phyloP scores from a whole-genome alignment of 2,888 invertebrate species.

The Calephelis perditalis region DNA sequence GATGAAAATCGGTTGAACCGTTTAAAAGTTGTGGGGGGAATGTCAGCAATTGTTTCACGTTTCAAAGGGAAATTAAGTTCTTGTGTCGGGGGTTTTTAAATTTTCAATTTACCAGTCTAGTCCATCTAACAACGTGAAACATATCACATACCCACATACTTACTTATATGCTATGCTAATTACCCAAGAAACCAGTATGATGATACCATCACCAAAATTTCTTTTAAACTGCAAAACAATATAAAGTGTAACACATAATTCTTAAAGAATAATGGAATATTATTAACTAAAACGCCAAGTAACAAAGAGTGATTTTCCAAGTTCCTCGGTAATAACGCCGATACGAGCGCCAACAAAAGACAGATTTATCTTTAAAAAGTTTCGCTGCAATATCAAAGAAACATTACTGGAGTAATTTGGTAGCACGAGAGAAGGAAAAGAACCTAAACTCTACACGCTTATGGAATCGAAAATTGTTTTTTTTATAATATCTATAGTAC shows the following conservation, averaged over 20 bases:
- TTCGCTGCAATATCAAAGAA: slow-evolving; percentile 34
- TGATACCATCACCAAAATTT: neutral
- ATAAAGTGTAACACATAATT: slow-evolving; percentile 17
- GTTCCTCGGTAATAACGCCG: slow-evolving; percentile 29
- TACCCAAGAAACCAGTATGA: no score
- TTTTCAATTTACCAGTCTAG: no score
- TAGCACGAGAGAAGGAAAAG: slow-evolving; percentile 20
- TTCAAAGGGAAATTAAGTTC: no score
- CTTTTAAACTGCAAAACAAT: neutral
- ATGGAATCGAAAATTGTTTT: slow-evolving; percentile 9
- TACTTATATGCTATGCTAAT: no score
- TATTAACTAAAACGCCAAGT: slow-evolving; percentile 25
- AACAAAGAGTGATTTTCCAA: slow-evolving; percentile 29
- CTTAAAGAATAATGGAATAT: slow-evolving; percentile 22
- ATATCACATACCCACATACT: no score
- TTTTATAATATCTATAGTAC: neutral
- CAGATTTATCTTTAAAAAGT: slow-evolving; percentile 34
- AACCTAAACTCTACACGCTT: slow-evolving; percentile 1
- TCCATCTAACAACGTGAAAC: no score
- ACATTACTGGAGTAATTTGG: slow-evolving; percentile 33
- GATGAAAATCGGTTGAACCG: no score
- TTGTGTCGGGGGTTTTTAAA: no score
- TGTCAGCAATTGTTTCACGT: no score
- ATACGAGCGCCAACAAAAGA: slow-evolving; percentile 32
- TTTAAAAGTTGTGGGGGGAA: no score